phyloP scores from a whole-genome alignment of 2,113 vertebrate species.

The Dascyllus trimaculatus region DNA sequence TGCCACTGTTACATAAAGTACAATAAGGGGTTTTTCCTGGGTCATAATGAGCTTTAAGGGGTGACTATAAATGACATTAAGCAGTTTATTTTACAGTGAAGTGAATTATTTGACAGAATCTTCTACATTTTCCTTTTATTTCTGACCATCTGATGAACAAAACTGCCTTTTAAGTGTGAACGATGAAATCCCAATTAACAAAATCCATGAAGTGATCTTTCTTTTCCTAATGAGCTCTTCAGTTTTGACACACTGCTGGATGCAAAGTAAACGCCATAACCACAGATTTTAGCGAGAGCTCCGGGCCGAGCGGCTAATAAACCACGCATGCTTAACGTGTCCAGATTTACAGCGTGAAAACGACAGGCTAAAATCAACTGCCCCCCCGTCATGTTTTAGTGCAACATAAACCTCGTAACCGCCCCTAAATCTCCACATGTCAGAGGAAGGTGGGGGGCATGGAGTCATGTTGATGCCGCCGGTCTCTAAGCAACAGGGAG shows the following conservation, averaged over 20 bases:
- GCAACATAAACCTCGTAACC: slow-evolving; percentile 59
- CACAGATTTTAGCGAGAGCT: not conserved
- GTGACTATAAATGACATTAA: too few species aligned
- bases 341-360: slow-evolving; percentile 65
- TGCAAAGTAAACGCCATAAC: too few species aligned
- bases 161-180: too few species aligned
- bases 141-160: too few species aligned
- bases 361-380: slow-evolving; percentile 38
- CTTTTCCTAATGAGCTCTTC: not conserved
- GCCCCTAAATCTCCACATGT: slow-evolving; percentile 59
- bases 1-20: too few species aligned
- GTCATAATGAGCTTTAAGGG: too few species aligned
- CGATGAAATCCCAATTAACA: too few species aligned
- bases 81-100: too few species aligned
- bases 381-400: not conserved
- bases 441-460: not conserved
- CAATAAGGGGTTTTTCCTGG: too few species aligned
- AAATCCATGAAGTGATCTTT: too few species aligned
- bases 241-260: not conserved
- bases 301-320: slow-evolving; percentile 4
- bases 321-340: not conserved
- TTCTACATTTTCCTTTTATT: too few species aligned
- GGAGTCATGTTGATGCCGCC: slow-evolving; percentile 34
- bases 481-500: slow-evolving; percentile 22
- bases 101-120: too few species aligned